A percentile compares a stretch with the other conserved stretches of the same genome.
Conservation (phyloP, 2,797 vertebrate species). For the Anabacerthia variegaticeps region DNA sequence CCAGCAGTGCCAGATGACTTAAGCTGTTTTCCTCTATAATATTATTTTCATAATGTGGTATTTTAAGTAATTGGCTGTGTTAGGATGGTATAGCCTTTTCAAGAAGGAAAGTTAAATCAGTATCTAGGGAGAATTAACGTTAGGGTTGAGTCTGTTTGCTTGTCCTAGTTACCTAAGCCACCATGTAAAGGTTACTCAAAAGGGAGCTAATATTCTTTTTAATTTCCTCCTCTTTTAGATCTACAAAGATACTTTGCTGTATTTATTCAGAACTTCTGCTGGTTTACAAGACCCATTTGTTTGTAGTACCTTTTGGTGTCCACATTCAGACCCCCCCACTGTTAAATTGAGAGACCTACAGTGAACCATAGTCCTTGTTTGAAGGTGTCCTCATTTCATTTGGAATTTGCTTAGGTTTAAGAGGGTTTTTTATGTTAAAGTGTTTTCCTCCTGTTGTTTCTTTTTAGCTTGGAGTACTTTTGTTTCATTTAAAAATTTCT, state of each 20-base stretch:
- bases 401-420: not conserved
- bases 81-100: not conserved
- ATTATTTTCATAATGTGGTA: not conserved
- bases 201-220: not conserved
- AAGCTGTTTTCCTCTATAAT: not conserved
- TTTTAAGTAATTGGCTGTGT: not conserved
- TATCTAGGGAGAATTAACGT: not conserved
- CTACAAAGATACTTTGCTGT: not conserved
- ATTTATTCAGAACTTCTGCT: not conserved
- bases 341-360: not conserved
- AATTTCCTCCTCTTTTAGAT: not conserved
- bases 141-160: not conserved
- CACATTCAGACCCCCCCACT: not conserved
- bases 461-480: not conserved
- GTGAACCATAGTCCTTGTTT: not conserved
- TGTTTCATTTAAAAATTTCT: not conserved
- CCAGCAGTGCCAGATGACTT: not conserved
- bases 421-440: not conserved
- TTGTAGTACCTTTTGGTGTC: not conserved
- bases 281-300: not conserved
- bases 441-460: not conserved
- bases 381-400: not conserved
- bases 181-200: not conserved
- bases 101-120: not conserved
- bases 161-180: not conserved